Evolutionary conservation across 2,888 invertebrate species (phyloP).

Genomic region (Platerodrilus igneus): DNA sequence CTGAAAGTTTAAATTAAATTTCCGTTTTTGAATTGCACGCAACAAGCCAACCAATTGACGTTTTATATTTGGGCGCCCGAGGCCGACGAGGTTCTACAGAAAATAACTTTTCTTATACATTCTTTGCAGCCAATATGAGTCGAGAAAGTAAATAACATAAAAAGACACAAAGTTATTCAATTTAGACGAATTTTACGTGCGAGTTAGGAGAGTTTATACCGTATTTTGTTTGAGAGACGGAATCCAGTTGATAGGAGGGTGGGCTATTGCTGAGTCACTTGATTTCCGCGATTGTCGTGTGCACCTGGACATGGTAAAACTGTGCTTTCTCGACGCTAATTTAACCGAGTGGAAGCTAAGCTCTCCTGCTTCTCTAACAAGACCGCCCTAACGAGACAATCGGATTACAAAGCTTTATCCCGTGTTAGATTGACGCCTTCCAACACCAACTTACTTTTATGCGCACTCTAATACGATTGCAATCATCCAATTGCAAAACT

Average conservation of each 20-base stretch:
- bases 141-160: constrained; percentile 42
- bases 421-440: constrained; percentile 44
- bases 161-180: constrained; percentile 47
- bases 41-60: constrained; percentile 47
- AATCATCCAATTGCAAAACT: constrained; percentile 39
- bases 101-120: constrained; percentile 45
- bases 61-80: constrained; percentile 42
- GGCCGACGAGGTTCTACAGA: constrained; percentile 33
- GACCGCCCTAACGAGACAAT: constrained; percentile 47
- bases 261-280: constrained; percentile 25
- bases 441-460: constrained; percentile 33
- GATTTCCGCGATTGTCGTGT: constrained; percentile 35
- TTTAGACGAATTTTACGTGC: constrained; percentile 45
- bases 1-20: constrained; percentile 49
- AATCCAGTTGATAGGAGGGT: constrained; percentile 18
- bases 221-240: constrained; percentile 36
- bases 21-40: constrained; percentile 49
- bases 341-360: constrained; percentile 34
- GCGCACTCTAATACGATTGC: constrained; percentile 38
- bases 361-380: constrained; percentile 41
- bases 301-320: constrained; percentile 39
- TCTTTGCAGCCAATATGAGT: constrained; percentile 39
- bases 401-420: constrained; percentile 46
- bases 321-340: no score
- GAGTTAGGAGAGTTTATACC: constrained; percentile 31